These are phyloP conservation scores for Pinna nobilis DNA, from an alignment of 1,140 invertebrate genomes.

Conservation along the genomic window DNA sequence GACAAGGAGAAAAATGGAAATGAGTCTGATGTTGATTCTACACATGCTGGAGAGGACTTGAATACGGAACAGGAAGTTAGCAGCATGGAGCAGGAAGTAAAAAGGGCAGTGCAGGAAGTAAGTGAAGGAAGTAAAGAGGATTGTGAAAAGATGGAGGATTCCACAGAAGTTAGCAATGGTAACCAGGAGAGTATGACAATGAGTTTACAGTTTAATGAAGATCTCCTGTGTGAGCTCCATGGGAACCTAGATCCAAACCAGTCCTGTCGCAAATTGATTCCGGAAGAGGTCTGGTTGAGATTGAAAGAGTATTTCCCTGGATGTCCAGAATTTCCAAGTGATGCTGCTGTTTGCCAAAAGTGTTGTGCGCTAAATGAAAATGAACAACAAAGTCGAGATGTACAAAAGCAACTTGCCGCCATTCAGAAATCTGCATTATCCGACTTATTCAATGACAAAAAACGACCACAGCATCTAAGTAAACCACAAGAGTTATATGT, in stretches of 20 bases:
- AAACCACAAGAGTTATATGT: slow-evolving; percentile 52
- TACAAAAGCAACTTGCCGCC: slow-evolving; percentile 52
- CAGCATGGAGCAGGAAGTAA: slow-evolving; percentile 12
- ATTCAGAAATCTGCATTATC: slow-evolving; percentile 64
- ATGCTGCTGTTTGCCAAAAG: slow-evolving; percentile 71
- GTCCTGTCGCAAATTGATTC: slow-evolving; percentile 74
- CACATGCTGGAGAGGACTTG: neutral
- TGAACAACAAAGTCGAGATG: slow-evolving; percentile 64
- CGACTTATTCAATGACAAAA: slow-evolving; percentile 69
- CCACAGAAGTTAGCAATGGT: slow-evolving; percentile 16
- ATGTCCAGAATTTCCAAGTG: slow-evolving; percentile 74
- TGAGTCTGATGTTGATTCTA: slow-evolving; percentile 15
- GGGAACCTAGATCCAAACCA: slow-evolving; percentile 69
- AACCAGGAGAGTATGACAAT: slow-evolving; percentile 62
- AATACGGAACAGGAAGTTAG: neutral
- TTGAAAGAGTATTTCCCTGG: slow-evolving; percentile 78
- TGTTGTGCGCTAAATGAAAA: slow-evolving; percentile 65
- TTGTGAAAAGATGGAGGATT: slow-evolving; percentile 3
- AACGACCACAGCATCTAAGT: slow-evolving; percentile 61
- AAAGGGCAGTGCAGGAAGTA: neutral
- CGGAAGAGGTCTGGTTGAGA: slow-evolving; percentile 76
- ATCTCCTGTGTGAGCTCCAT: slow-evolving; percentile 78
- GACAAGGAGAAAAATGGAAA: slow-evolving; percentile 28
- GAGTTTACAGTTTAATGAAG: slow-evolving; percentile 76
- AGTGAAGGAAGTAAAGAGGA: slow-evolving; percentile 17